Evolutionary conservation across 2,113 vertebrate species (phyloP), one percentile per base, ranked within the genome.

Genomic region (Phalacrocorax carbo): DNA sequence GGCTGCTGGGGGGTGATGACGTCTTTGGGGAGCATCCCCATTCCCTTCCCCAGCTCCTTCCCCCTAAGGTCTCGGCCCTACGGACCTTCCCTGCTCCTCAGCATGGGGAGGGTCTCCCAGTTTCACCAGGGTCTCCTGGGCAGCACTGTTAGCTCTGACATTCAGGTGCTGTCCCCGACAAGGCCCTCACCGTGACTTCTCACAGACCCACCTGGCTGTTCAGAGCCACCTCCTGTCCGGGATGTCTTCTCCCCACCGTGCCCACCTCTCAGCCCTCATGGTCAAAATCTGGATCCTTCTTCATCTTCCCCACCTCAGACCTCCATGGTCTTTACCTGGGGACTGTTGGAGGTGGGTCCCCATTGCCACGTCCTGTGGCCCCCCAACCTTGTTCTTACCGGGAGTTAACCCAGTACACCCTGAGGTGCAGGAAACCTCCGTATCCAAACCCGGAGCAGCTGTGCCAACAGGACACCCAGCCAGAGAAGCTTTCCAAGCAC

Each of bases 171-270:
- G 13, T 60, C 57, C 40, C 44, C 7, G 9, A 9, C 61, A 72
- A 36, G 0, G 0, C 5, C 11, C 30, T 72, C 20, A 2, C 68
- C 0, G 0, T 51, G 62, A 38, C 19, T 6, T 64, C 58, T 73
- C 9, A 0, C 76, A 84, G 86, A 72, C 46, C 13, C 68, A 42
- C 30, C 5, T 40, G 72, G 32, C 55, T 68, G 21, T 30, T 78
- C 66, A 3, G 4, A 87, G 75, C 34, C 20, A 19, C 13, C 15
- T 62, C 52, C 70, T 30, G 9, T 49, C n/a, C 6, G 0, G 40
- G 34, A 20, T 64, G n/a, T 46, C 10, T 73, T 76, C 38, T 77
- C 48, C 52, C 18, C 2, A 1, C 11, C 1, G 21, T 5, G 2
- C 29, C 36, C 68, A 54, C 48, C 42, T 75, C 38, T 62, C 30